Evolutionary conservation across 2,888 invertebrate genomes (phyloP).

Genomic region (Acleris literana): DNA sequence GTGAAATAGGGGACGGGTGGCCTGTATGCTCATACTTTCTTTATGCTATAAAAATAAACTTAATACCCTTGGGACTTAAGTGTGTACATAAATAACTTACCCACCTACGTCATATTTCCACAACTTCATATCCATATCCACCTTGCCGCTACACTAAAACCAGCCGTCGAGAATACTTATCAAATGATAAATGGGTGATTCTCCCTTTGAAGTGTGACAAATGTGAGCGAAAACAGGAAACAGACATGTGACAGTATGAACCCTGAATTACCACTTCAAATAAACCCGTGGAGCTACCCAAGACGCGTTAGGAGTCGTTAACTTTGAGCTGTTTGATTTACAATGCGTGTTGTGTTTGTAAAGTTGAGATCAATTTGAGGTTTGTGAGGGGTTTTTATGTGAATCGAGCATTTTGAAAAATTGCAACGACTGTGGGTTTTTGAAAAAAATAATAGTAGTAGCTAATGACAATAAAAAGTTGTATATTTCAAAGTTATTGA

Average conservation of each 20-base stretch:
- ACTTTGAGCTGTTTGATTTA: slow-evolving; percentile 4
- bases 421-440: too few species aligned
- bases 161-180: slow-evolving; percentile 14
- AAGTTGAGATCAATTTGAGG: neutral
- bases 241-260: slow-evolving; percentile 20
- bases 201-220: slow-evolving; percentile 31
- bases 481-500: too few species aligned
- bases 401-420: too few species aligned
- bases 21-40: too few species aligned
- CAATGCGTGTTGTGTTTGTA: slow-evolving; percentile 15
- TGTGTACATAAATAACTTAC: neutral
- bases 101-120: neutral
- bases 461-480: too few species aligned
- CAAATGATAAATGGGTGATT: slow-evolving; percentile 33
- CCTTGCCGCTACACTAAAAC: slow-evolving; percentile 1
- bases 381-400: too few species aligned
- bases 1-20: too few species aligned
- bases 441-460: neutral
- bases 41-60: too few species aligned
- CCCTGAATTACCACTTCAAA: slow-evolving; percentile 36
- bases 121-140: neutral
- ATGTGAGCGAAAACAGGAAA: slow-evolving; percentile 29
- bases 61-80: neutral
- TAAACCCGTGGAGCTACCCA: slow-evolving; percentile 11
- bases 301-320: neutral